A percentile compares a stretch with the other conserved stretches of the same genome.
phyloP scores from a whole-genome alignment of 2,797 vertebrate genomes.

The Mus spretus region DNA sequence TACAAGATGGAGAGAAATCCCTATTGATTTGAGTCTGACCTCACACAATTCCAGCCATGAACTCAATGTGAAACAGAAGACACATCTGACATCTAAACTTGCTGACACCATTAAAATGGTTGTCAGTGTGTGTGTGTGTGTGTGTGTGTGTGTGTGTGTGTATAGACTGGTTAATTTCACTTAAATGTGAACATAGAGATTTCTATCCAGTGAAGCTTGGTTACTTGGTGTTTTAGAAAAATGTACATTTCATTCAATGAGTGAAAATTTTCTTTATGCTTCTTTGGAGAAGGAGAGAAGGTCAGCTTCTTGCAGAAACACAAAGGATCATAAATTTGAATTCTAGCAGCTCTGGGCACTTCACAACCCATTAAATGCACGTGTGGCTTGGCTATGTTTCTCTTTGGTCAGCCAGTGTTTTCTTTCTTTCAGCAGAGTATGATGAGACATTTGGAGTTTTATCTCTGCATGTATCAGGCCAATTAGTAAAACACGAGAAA shows the following conservation, averaged over 20 bases:
- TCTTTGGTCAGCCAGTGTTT: conserved; percentile 39
- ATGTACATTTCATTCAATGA: background rate
- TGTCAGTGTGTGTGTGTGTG: background rate
- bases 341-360: background rate
- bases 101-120: background rate
- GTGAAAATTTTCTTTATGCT: background rate
- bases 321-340: conserved; percentile 17
- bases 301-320: background rate
- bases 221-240: conserved; percentile 34
- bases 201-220: background rate
- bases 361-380: background rate
- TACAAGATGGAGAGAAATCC: background rate
- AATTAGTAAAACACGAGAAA: conserved; percentile 28
- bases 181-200: background rate
- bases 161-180: background rate
- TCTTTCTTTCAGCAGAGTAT: conserved; percentile 26
- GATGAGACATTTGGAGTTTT: conserved; percentile 40
- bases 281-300: background rate
- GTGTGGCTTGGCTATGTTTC: conserved; percentile 22
- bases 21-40: background rate
- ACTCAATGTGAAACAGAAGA: background rate
- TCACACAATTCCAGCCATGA: background rate
- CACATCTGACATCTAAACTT: background rate
- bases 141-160: background rate
- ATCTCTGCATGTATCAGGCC: background rate